A percentile compares a stretch with the other conserved stretches of the same genome.
Conservation (phyloP, 2,888 invertebrate genomes). For the Apotomis betuletana region DNA sequence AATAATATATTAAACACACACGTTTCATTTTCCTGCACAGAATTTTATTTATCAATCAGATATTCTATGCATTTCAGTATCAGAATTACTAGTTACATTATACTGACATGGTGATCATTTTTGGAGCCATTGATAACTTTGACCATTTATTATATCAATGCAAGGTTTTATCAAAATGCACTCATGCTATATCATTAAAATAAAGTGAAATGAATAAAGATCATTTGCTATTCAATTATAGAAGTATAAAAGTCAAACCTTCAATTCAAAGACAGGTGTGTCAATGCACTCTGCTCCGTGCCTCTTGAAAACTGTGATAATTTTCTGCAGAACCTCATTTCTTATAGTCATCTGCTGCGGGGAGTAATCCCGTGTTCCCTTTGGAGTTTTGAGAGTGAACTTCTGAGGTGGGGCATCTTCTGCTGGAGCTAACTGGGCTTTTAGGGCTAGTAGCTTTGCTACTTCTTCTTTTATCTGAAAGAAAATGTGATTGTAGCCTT, state of each 20-base stretch:
- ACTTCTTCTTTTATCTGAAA: slow-evolving; percentile 93
- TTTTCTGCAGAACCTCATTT: slow-evolving; percentile 92
- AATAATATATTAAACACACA: too few species aligned
- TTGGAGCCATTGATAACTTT: too few species aligned
- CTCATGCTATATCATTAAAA: too few species aligned
- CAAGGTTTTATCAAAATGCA: too few species aligned
- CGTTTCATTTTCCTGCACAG: too few species aligned
- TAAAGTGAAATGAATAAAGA: too few species aligned
- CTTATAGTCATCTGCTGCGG: slow-evolving; percentile 98
- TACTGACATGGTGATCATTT: too few species aligned
- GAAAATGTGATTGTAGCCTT: slow-evolving; percentile 26
- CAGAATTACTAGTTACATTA: too few species aligned
- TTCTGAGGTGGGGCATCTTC: slow-evolving; percentile 87
- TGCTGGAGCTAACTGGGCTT: slow-evolving; percentile 86
- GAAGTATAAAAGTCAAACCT: slow-evolving; percentile 81
- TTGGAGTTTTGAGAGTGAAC: slow-evolving; percentile 94
- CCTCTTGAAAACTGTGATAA: slow-evolving; percentile 94
- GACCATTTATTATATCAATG: too few species aligned
- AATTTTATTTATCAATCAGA: too few species aligned
- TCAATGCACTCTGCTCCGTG: slow-evolving; percentile 99
- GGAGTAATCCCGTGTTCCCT: slow-evolving; percentile 97
- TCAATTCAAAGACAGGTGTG: slow-evolving; percentile 98
- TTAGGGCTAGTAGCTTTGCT: slow-evolving; percentile 90
- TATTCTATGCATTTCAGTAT: too few species aligned
- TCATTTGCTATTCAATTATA: too few species aligned